Conservation (phyloP, 2,113 vertebrate species). For the Pheucticus melanocephalus region DNA sequence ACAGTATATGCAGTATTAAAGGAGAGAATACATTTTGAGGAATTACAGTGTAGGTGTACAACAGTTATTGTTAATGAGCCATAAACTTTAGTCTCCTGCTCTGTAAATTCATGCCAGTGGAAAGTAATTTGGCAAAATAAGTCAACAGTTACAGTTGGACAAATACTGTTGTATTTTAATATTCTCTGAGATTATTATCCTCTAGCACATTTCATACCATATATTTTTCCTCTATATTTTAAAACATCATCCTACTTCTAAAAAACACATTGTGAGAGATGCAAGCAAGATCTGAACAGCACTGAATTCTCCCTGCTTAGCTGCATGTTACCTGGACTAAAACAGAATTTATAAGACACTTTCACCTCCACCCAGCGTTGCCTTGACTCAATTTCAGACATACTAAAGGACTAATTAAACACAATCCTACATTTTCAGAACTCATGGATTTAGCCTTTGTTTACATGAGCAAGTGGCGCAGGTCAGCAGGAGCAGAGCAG, state of each 20-base stretch:
- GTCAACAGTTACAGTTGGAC: slow-evolving; percentile 32
- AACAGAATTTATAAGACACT: neutral
- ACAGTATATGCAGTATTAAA: slow-evolving; percentile 34
- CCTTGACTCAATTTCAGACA: neutral
- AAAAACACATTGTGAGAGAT: neutral
- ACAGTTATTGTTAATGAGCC: slow-evolving; percentile 65
- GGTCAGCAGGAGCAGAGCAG: neutral
- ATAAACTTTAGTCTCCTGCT: slow-evolving; percentile 58
- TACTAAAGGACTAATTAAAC: neutral
- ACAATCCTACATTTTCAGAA: neutral
- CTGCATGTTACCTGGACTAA: fast-evolving
- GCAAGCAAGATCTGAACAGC: neutral
- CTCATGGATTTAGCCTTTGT: neutral
- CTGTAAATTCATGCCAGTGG: slow-evolving; percentile 38
- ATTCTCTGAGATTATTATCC: neutral
- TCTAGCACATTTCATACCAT: neutral
- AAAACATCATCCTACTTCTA: neutral
- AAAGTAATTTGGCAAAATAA: slow-evolving; percentile 47
- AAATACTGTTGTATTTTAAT: slow-evolving; percentile 1
- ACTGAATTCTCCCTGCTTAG: neutral
- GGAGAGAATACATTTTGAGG: slow-evolving; percentile 59
- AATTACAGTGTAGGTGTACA: slow-evolving; percentile 59
- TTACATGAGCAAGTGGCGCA: neutral
- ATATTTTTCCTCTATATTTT: neutral
- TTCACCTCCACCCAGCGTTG: neutral